Evolutionary conservation across 2,113 vertebrate species (phyloP), one percentile per base, ranked within the genome.

Genomic region (Anser brachyrhynchus): DNA sequence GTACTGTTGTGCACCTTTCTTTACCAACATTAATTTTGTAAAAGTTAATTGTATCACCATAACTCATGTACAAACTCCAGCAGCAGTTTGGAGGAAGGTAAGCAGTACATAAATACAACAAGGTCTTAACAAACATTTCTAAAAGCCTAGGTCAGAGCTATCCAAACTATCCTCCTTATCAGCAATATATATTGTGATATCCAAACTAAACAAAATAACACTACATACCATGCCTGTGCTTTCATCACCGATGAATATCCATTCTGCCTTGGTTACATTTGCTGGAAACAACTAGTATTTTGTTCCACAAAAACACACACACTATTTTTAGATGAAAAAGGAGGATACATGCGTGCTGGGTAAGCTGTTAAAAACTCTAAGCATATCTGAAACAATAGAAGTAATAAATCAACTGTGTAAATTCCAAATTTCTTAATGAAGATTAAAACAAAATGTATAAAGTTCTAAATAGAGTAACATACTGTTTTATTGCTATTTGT

Each of bases 381-480:
- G 14, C 13, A 14, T 2, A 52, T 37, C 29, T 70, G 54, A 88
- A 94, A 81, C 33, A 91, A 76, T 0, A 3, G 1, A 88, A 87
- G 29, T 3, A 11, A 80, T 28, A 88, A 61, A 18, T 49, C 17
- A 65, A 54, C 16, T 66, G 4, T n/a, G 5, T 49, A 77, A 54
- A 81, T 19, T 51, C 4, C 6, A 22, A 86, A 66, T 73, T 37
- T 75, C 9, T 44, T 90, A 73, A 54, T 11, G 43, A 4, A 66
- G 15, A n/a, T 72, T 46, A 82, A 82, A 91, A 55, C 8, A 58
- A 25, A 10, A 75, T 23, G 29, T 12, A 71, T 44, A 12, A 62
- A 49, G 20, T 80, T 80, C 33, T 55, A 89, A 91, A 93, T 46
- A 21, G 87, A 94, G 67, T 51, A 39, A 77, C 25, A 87, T 67